phyloP scores from a whole-genome alignment of 2,888 invertebrate genomes.

The Cynaeus angustus region DNA sequence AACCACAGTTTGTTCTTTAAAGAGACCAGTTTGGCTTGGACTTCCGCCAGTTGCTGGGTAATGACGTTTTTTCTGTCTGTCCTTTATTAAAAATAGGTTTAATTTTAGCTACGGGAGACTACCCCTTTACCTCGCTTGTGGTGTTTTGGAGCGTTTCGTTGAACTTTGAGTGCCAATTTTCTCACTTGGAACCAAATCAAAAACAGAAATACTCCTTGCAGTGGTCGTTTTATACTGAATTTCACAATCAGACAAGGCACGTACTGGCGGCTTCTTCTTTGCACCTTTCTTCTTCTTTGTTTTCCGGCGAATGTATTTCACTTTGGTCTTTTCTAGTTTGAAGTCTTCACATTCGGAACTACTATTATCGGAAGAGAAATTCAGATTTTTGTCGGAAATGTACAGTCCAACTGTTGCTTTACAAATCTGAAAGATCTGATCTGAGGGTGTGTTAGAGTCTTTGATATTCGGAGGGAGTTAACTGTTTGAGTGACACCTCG shows the following conservation, averaged over 20 bases:
- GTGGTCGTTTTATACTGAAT: constrained; percentile 54
- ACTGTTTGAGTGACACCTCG: constrained; percentile 35
- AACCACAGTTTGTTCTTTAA: constrained; percentile 86
- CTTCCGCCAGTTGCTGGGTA: constrained; percentile 74
- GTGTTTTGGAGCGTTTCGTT: constrained; percentile 57
- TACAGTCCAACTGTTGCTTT: constrained; percentile 75
- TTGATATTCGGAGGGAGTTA: constrained; percentile 30
- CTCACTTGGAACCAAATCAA: constrained; percentile 65
- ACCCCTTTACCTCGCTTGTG: constrained; percentile 57
- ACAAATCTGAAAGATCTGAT: constrained; percentile 71
- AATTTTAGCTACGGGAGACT: too few species aligned
- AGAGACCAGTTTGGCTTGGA: constrained; percentile 80
- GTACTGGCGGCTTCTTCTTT: constrained; percentile 42
- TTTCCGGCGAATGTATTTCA: constrained; percentile 43
- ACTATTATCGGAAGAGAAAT: constrained; percentile 52
- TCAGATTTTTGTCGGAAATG: constrained; percentile 61
- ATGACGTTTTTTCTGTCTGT: constrained; percentile 67
- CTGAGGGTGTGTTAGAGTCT: constrained; percentile 12
- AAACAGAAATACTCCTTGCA: constrained; percentile 64
- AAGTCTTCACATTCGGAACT: constrained; percentile 41
- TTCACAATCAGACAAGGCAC: constrained; percentile 58
- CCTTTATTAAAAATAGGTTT: constrained; percentile 52
- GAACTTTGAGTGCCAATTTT: constrained; percentile 53
- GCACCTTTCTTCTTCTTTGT: constrained; percentile 37
- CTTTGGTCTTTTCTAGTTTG: constrained; percentile 53